Evolutionary conservation across 2,888 invertebrate genomes (phyloP), one percentile per base, ranked within the genome.

Genomic region (Lysandra coridon): DNA sequence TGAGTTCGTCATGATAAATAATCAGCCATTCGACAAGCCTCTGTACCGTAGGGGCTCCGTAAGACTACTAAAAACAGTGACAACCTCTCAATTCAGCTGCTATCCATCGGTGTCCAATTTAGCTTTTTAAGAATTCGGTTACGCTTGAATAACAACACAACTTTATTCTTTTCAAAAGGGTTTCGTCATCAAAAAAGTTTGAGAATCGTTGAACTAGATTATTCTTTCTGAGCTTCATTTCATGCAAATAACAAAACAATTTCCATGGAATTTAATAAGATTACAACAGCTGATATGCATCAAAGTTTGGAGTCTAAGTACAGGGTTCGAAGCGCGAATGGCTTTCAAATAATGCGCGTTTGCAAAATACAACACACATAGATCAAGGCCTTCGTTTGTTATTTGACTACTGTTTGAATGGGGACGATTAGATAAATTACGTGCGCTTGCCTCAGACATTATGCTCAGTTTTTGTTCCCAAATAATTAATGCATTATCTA

Each of bases 301-400:
- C 74, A 62, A 79, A 79, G 75, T 75, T 79, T 74, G 79, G 33
- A 37, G 57, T 23, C 40, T 74, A 74, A 83, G 79, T 82, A 83
- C 80, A 82, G 84, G 83, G 85, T 87, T 86, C 82, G 84, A 84
- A 83, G 84, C 84, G 82, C 83, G 85, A 85, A 86, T 86, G 85
- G 88, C 87, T 88, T 89, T 88, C 86, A 83, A 86, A 86, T 89
- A 88, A 91, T 88, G 88, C 60, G 44, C 78, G 75, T 82, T 92
- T 92, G 87, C 89, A 89, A 92, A 92, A 92, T 86, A 86, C 82
- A 82, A 84, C 82, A 87, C 86, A 81, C 79, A 80, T 91, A 93
- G 93, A 92, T 92, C 93, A 93, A 93, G 93, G 92, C 90, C 89
- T 87, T 83, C 82, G 85, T 87, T 86, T 87, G 85, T 89, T 86